Evolutionary conservation across 2,888 invertebrate species (phyloP), one percentile per base, ranked within the genome.

Genomic region (Mylabris sibirica): DNA sequence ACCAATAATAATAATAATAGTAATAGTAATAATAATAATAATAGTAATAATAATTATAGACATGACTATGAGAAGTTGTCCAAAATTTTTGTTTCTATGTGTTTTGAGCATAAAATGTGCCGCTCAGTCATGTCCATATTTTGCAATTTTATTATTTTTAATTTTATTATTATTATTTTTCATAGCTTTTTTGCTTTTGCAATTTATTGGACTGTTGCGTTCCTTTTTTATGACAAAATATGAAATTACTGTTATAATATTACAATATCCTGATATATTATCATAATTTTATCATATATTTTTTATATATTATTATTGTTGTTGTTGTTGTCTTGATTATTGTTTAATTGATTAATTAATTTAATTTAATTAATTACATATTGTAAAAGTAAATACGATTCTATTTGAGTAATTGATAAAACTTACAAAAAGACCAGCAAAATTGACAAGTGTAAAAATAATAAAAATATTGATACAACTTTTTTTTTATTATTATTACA

Each of bases 381-480:
- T 44, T 78, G 76, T 77, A 77, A 77, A 78, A 78, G 75, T 79
- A 78, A 79, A 77, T 73, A 35, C n/a, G 41, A 70, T 77, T 76
- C 68, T 70, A 65, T 64, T 72, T 73, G 74, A 71, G 72, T 76
- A 78, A 78, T 74, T 65, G 74, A 71, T 53, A 22, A 53, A 22
- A 53, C 22, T 53, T 80, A 80, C 77, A 78, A 79, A 66, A 80
- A 81, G 78, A 82, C 80, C 81, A 83, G 83, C 81, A 82, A 83
- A 82, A 82, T 80, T 82, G 81, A 81, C 81, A 80, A 53, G 81
- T 82, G 80, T 82, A 82, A 83, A 82, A 82, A 75, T 77, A 77
- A 77, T 68, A 81, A 81, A 30, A 80, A 79, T 79, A 77, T 64
- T 78, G 74, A 80, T 78, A 76, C 79, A 74, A 73, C 68, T 79